Evolutionary conservation across 2,797 vertebrate species (phyloP), one percentile per base, ranked within the genome.

Genomic region (Muscicapa comitata): DNA sequence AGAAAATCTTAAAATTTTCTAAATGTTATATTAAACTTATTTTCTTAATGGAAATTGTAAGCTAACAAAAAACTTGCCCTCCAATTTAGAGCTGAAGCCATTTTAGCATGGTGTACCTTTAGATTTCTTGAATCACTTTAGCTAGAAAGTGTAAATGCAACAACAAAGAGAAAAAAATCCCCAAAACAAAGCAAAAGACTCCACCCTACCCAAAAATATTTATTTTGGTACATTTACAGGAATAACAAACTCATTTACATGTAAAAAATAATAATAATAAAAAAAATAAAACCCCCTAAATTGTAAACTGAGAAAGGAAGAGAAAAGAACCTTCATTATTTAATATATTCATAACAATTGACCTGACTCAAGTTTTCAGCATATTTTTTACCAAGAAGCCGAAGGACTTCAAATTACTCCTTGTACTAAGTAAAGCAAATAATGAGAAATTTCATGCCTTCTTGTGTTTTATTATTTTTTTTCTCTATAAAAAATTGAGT

Each of bases 151-250:
- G 7, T 40, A 62, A 37, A 33, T 29, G 15, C 4, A 78, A 20
- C 5, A 35, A 9, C 5, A 74, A 66, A 37, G 28, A 3, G 0
- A 57, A 72, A 63, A 63, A 76, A 73, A n/a, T 47, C 3, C 3
- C 4, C 7, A 15, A 86, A 68, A 35, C 4, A 37, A 26, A 79
- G 7, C 0, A 57, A 57, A 70, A 57, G 9, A 10, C 0, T 1
- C 1, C 10, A 43, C 3, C 4, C 3, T 13, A 17, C 1, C 1
- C 0, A 11, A 70, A 54, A 66, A 35, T 43, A 15, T 17, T 37
- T 50, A 12, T 38, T 89, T 85, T 81, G 1, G 5, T 79, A 47
- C 10, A 40, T 29, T 3, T 25, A 43, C 4, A 68, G 17, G n/a
- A 59, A 48, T 19, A 86, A 3, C 2, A 73, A 73, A 7, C 5